A percentile compares a stretch with the other conserved stretches of the same genome.
These are phyloP conservation scores for Diarsia mendica DNA, from an alignment of 2,888 invertebrate genomes.

Conservation along the genomic window DNA sequence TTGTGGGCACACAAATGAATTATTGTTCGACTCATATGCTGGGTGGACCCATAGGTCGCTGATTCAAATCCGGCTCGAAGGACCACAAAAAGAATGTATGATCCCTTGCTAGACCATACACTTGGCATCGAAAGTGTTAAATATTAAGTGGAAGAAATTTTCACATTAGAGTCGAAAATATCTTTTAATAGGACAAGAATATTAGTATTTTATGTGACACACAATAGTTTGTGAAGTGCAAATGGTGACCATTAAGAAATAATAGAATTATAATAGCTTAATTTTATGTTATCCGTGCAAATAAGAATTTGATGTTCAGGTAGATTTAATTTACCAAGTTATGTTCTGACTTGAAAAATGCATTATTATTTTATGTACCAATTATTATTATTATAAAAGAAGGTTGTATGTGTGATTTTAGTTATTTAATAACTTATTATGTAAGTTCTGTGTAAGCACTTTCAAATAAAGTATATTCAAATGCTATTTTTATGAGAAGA, in stretches of 20 bases:
- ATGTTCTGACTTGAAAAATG: conserved; percentile 11
- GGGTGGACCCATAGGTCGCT: no score
- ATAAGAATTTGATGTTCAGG: conserved; percentile 4
- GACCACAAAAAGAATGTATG: no score
- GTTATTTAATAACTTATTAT: conserved; percentile 54
- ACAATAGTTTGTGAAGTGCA: conserved; percentile 9
- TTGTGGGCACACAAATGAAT: no score
- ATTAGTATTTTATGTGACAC: conserved; percentile 17
- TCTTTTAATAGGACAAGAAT: not conserved
- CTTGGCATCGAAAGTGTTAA: not conserved
- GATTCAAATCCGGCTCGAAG: no score
- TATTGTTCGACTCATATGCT: no score
- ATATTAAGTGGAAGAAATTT: not conserved
- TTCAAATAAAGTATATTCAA: conserved; percentile 58
- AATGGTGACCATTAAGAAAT: not conserved
- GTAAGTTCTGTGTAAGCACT: conserved; percentile 60
- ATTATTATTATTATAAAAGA: conserved; percentile 27
- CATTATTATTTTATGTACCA: conserved; percentile 41
- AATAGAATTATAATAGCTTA: conserved; percentile 19
- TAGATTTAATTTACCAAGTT: conserved; percentile 34
- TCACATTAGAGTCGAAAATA: conserved; percentile 19
- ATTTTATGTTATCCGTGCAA: conserved; percentile 25
- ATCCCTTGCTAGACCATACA: no score
- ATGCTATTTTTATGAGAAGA: conserved; percentile 63
- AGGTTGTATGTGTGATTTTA: conserved; percentile 61